Base-by-base conservation (phyloP, 2,888 invertebrate species). In the Chouioia cunea region DNA sequence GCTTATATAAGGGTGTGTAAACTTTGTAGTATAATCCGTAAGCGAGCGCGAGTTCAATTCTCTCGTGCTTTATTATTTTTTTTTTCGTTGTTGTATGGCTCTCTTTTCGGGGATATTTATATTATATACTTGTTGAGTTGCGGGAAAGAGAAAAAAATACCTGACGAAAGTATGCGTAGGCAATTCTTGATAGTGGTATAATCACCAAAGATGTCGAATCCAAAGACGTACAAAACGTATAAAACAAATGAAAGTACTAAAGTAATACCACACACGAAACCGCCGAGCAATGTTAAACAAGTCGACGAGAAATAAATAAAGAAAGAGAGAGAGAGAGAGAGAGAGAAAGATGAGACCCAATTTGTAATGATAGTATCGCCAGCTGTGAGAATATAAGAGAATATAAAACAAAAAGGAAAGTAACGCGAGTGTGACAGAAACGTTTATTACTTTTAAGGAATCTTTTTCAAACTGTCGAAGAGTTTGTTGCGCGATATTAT, bases 201-300 rank as follows among this genome's bases (percentile, higher is more conserved):
- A 74, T 76, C 77, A 78, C 81, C 81, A 81, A 81, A 81, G 81
- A 81, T 75, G 77, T 78, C 75, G 73, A 80, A 10, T 77, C 81
- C 81, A 81, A 81, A 81, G 81, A 81, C 72, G 73, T 70, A 71
- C 63, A 66, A 58, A 63, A 48, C 23, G 60, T 48, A 27, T 58
- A 69, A 68, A 71, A 68, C 48, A 58, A 66, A 70, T 64, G 60
- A 73, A 68, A 62, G 22, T 54, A 20, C 15, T 36, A 59, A 73
- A 54, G 66, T 46, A 60, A 20, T 36, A 56, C 18, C 57, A 53
- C 18, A 27, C 22, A 59, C 14, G 52, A 58, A 59, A 59, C 36
- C 36, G 36, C 16, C 50, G 18, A 16, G 47, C 46, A 20, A 46
- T 60, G 36, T 60, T 27, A 14, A 18, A 16, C 65, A 20, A 53